These are phyloP conservation scores for Lates calcarifer DNA, from an alignment of 2,113 vertebrate species.

Conservation along the genomic window DNA sequence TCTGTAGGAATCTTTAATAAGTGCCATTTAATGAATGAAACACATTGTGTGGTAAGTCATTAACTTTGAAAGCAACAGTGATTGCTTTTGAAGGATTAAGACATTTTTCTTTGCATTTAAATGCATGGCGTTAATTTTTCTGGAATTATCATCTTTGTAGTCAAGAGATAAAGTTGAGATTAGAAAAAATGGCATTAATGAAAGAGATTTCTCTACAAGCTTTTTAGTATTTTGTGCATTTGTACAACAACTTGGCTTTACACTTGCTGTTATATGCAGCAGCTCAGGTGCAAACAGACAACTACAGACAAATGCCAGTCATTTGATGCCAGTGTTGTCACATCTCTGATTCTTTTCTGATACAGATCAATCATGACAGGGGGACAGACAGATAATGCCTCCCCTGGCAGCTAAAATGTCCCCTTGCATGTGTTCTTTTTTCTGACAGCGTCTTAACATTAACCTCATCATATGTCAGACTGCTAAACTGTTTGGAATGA, in stretches of 20 bases:
- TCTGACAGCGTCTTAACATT: slow-evolving; percentile 58
- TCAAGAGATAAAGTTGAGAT: slow-evolving; percentile 68
- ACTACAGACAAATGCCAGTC: slow-evolving; percentile 41
- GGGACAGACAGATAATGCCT: slow-evolving; percentile 52
- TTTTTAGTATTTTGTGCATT: slow-evolving; percentile 28
- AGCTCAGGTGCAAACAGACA: slow-evolving; percentile 25
- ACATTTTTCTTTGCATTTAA: slow-evolving; percentile 73
- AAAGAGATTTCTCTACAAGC: slow-evolving; percentile 20
- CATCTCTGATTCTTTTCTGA: slow-evolving; percentile 51
- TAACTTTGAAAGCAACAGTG: slow-evolving; percentile 78
- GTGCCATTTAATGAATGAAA: slow-evolving; percentile 77
- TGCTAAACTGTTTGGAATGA: slow-evolving; percentile 46
- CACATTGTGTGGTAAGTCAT: slow-evolving; percentile 78
- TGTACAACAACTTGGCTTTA: not conserved
- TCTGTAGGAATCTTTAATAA: slow-evolving; percentile 77
- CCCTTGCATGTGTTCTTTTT: slow-evolving; percentile 55
- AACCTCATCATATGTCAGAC: slow-evolving; percentile 57
- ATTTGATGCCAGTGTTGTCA: slow-evolving; percentile 50
- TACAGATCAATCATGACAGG: slow-evolving; percentile 58
- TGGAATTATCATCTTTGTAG: slow-evolving; percentile 54
- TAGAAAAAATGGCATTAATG: slow-evolving; percentile 59
- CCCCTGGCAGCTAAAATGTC: slow-evolving; percentile 41
- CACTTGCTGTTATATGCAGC: not conserved
- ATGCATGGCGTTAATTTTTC: slow-evolving; percentile 55
- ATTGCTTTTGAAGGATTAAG: slow-evolving; percentile 79